Conservation (phyloP, 2,888 invertebrate species). For the Cephus pulcher region DNA sequence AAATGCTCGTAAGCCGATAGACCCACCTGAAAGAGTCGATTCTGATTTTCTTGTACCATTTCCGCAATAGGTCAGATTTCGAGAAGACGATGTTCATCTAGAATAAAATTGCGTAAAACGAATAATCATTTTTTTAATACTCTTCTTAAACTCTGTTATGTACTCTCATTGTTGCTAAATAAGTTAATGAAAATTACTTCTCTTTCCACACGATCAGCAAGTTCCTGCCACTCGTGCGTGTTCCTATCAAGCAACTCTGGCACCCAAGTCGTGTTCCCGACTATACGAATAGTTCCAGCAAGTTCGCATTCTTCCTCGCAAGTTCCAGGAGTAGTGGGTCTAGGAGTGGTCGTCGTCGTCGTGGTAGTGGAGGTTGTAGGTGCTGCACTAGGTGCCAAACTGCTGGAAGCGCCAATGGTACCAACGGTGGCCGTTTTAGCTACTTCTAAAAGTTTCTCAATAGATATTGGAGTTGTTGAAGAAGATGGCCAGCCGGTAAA, state of each 20-base stretch:
- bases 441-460: slow-evolving; percentile 81
- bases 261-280: slow-evolving; percentile 81
- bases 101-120: slow-evolving; percentile 46
- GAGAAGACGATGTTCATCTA: slow-evolving; percentile 88
- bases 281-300: slow-evolving; percentile 86
- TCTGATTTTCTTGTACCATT: slow-evolving; percentile 87
- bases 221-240: slow-evolving; percentile 86
- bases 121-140: neutral
- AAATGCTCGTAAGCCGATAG: neutral
- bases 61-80: slow-evolving; percentile 78
- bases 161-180: neutral
- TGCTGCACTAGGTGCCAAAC: slow-evolving; percentile 68
- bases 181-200: slow-evolving; percentile 71
- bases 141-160: neutral
- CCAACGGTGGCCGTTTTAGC: slow-evolving; percentile 74
- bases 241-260: slow-evolving; percentile 88
- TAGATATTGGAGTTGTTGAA: slow-evolving; percentile 87
- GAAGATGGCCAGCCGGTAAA: slow-evolving; percentile 93
- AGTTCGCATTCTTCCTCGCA: slow-evolving; percentile 85
- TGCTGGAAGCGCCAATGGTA: slow-evolving; percentile 64
- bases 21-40: slow-evolving; percentile 84
- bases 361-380: slow-evolving; percentile 75
- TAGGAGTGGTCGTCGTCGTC: slow-evolving; percentile 78
- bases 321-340: slow-evolving; percentile 82
- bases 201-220: slow-evolving; percentile 83